A percentile compares a stretch with the other conserved stretches of the same genome.
Evolutionary conservation across 2,888 invertebrate species (phyloP).

Genomic region (Altica lythri): DNA sequence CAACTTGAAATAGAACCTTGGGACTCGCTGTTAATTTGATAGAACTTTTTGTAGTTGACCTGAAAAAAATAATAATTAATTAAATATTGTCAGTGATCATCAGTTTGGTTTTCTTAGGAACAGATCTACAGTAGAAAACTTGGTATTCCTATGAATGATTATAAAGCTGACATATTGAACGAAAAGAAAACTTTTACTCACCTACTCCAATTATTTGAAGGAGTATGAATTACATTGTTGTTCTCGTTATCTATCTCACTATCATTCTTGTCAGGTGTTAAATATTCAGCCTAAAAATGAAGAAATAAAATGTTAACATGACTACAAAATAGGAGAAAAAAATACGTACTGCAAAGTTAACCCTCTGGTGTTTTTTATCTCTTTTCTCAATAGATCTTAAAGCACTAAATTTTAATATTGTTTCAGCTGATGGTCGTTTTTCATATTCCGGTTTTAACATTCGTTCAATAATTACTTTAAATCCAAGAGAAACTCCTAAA

Average conservation of each 20-base stretch:
- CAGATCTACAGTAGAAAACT: not conserved
- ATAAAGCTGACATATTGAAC: not conserved
- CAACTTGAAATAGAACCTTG: conserved; percentile 11
- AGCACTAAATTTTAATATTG: conserved; percentile 36
- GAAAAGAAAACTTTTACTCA: not conserved
- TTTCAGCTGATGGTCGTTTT: conserved; percentile 40
- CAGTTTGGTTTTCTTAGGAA: too few species aligned
- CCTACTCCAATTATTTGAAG: not conserved
- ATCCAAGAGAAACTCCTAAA: conserved; percentile 37
- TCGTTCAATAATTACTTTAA: conserved; percentile 39
- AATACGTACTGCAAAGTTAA: conserved; percentile 40
- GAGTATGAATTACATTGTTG: conserved; percentile 29
- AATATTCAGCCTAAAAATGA: conserved; percentile 16
- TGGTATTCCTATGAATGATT: not conserved
- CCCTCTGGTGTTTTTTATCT: conserved; percentile 35
- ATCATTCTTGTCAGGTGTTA: conserved; percentile 7
- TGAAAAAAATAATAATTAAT: conserved; percentile 1
- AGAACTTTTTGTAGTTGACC: conserved; percentile 6
- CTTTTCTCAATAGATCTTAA: conserved; percentile 37
- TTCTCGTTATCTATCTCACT: conserved; percentile 24
- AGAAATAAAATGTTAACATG: not conserved
- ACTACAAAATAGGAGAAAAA: not conserved
- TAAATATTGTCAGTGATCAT: not conserved
- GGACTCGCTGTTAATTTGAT: conserved; percentile 6
- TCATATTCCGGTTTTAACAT: conserved; percentile 40